Percentiles rank a stretch among this genome's conserved stretches.
phyloP scores from a whole-genome alignment of 2,113 vertebrate genomes.

The Sitta europaea region DNA sequence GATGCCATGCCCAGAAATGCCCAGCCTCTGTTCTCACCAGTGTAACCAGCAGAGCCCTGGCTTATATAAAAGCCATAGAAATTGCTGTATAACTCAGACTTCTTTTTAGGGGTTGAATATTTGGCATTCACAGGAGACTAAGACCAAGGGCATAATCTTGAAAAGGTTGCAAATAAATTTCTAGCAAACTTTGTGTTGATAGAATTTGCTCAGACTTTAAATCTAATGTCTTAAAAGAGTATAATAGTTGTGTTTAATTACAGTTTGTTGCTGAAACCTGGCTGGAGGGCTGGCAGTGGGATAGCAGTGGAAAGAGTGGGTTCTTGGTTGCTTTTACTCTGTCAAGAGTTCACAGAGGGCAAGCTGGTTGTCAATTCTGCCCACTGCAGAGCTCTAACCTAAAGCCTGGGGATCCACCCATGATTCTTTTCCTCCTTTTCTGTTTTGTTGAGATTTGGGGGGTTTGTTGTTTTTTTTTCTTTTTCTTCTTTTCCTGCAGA shows the following conservation, averaged over 20 bases:
- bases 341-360: neutral
- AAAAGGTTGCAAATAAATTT: neutral
- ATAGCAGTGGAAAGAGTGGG: neutral
- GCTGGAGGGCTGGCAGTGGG: neutral
- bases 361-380: neutral
- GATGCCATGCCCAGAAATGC: neutral
- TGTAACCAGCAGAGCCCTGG: neutral
- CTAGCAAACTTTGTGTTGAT: neutral
- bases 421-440: neutral
- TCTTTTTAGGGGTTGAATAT: constrained; percentile 15
- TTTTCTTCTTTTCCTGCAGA: neutral
- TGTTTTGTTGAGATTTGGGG: neutral
- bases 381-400: neutral
- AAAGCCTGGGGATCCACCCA: neutral
- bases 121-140: neutral
- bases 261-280: neutral
- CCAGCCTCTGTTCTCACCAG: neutral
- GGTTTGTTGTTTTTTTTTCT: no score
- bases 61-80: neutral
- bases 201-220: neutral
- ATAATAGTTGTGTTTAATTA: neutral
- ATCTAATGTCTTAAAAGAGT: neutral
- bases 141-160: neutral
- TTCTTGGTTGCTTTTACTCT: neutral
- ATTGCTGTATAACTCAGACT: neutral